These are phyloP conservation scores for Anomalospiza imberbis DNA, from an alignment of 2,797 vertebrate species.

Conservation along the genomic window DNA sequence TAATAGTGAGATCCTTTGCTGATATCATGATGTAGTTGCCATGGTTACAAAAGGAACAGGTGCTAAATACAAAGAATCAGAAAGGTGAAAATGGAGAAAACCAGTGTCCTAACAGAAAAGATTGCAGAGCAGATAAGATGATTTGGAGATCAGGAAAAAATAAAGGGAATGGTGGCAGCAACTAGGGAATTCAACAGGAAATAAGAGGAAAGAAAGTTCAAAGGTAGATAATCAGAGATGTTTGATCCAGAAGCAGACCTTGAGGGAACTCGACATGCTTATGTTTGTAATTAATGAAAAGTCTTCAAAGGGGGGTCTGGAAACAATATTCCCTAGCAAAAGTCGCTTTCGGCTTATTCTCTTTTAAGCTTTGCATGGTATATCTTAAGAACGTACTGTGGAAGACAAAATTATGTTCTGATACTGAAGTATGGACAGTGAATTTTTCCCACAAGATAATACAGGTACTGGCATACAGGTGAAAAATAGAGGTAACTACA, in stretches of 20 bases:
- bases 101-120: neutral
- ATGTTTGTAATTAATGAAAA: neutral
- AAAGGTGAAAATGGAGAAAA: neutral
- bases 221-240: neutral
- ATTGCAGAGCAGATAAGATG: rapidly evolving
- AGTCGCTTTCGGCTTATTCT: neutral
- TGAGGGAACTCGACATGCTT: neutral
- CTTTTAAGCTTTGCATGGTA: neutral
- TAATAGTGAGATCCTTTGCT: constrained; percentile 20
- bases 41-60: constrained; percentile 48
- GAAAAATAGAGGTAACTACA: neutral
- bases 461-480: neutral
- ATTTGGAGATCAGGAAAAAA: neutral
- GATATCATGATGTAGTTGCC: constrained; percentile 24
- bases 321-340: neutral
- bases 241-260: neutral
- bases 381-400: neutral
- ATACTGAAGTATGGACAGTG: neutral
- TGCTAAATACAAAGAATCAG: constrained; percentile 19
- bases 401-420: neutral
- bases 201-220: neutral
- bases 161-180: neutral
- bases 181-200: neutral
- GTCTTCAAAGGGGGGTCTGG: neutral
- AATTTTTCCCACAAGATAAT: neutral